Base-by-base conservation (phyloP, 2,113 vertebrate species). In the Calypte anna region DNA sequence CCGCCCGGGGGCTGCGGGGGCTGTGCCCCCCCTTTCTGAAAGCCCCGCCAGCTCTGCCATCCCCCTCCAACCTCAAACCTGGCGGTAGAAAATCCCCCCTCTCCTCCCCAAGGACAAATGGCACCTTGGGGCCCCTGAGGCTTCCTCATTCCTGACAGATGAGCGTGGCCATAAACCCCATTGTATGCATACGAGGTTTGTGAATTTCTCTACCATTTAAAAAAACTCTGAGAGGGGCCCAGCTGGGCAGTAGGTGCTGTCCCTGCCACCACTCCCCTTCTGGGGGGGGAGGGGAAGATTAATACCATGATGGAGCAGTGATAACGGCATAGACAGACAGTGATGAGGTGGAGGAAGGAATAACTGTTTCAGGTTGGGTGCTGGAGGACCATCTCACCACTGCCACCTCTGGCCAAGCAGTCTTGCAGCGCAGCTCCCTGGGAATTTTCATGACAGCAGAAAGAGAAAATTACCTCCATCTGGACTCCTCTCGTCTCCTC, bases 131-230 rank as follows among this genome's bases (percentile, higher is more conserved):
- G 43, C 70, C 82, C 58, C n/a, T 7, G 20, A 82, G 82, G 69
- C 82, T 93, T 94, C 91, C 91, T 88, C 93, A 93, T 91, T 95
- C 93, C 75, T 88, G 55, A 38, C 3, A 21, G 75, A 90, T 58
- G 79, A 91, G 6, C 1, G 4, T 36, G 4, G 38, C 90, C 63
- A 67, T 95, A 95, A 94, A 96, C 44, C 77, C 82, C 73, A 90
- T 93, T 95, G 94, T 94, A 90, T 72, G 82, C 51, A 0, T 28
- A 40, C 2, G 12, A 54, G 20, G 23, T 14, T 27, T 31, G 31
- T 12, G 19, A 62, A 9, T 76, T 79, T 85, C 84, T 91, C 89
- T 79, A 66, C 51, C 33, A 64, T 70, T 82, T 84, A 54, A 93
- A 55, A 92, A 70, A 59, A 31, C 62, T 62, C 53, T 1, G 10